Evolutionary conservation across 2,113 vertebrate genomes (phyloP), one percentile per base, ranked within the genome.

Genomic region (Struthidea cinerea): DNA sequence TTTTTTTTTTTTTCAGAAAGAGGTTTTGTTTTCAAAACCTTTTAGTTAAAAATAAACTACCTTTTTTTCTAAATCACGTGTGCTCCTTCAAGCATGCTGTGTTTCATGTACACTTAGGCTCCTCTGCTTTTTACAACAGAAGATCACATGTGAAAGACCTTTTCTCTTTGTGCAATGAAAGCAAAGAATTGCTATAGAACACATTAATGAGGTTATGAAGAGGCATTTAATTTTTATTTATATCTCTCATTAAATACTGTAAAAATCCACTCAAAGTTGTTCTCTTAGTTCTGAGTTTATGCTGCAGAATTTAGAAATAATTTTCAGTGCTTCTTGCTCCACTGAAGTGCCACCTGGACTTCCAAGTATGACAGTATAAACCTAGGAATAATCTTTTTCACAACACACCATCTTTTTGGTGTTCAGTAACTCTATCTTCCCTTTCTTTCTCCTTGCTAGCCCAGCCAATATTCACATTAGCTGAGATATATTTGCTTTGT

Each of bases 401-500:
- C 33, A 92, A 56, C 17, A 75, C 23, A 49, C 32, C 39, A 4
- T 53, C 10, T 49, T 59, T 52, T 27, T n/a, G 28, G 10, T 79
- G 28, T 78, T 75, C 60, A 60, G 9, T 63, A 87, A 53, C n/a
- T 84, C 39, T 52, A 2, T 44, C 27, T 60, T 87, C 41, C 15
- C 23, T 71, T 84, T 70, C 49, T 68, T 92, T 81, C 42, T 79
- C 27, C 49, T 90, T 76, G 41, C 61, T 53, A 76, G 26, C 16
- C 74, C 56, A 94, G 77, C 37, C 84, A 87, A 7, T 83, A 75
- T 86, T 94, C 82, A 59, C 71, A 85, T 96, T 92, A 93, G 22
- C 84, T 75, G 71, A 81, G 49, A 91, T 93, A 46, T 30, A 96
- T 95, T 96, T 95, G 60, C 56, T 95, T 91, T 86, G 64, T 94